These are phyloP conservation scores for Nannoperca australis DNA, from an alignment of 2,797 vertebrate species.

Conservation along the genomic window DNA sequence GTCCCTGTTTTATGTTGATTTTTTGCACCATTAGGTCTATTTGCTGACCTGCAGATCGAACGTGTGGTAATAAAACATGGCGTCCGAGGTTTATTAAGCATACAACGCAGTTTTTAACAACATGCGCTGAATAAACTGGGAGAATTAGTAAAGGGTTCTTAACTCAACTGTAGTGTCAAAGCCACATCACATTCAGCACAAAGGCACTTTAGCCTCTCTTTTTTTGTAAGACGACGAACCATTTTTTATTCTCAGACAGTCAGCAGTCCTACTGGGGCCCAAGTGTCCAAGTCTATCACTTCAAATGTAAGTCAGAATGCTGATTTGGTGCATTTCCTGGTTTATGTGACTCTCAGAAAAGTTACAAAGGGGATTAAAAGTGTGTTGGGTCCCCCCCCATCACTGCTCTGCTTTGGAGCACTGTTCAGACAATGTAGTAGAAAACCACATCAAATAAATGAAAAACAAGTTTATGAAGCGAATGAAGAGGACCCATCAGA, in stretches of 20 bases:
- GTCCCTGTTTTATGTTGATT: slow-evolving; percentile 78
- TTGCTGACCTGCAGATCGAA: slow-evolving; percentile 80
- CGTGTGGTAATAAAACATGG: slow-evolving; percentile 65
- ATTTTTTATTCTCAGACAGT: slow-evolving; percentile 7
- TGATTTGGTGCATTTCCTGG: neutral
- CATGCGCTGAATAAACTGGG: slow-evolving; percentile 58
- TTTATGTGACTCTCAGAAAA: slow-evolving; percentile 3
- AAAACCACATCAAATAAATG: slow-evolving; percentile 2
- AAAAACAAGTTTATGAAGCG: neutral
- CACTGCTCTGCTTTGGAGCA: neutral
- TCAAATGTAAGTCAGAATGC: neutral
- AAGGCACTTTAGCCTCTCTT: neutral
- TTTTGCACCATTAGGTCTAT: slow-evolving; percentile 80
- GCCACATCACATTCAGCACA: slow-evolving; percentile 15
- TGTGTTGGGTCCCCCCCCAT: neutral
- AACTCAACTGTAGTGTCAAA: slow-evolving; percentile 8
- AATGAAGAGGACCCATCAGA: neutral
- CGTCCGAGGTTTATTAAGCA: slow-evolving; percentile 73
- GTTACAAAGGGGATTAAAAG: neutral
- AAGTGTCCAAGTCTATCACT: slow-evolving; percentile 7
- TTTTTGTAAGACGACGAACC: neutral
- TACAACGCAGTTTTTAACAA: slow-evolving; percentile 61
- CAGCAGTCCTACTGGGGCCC: neutral
- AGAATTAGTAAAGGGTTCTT: slow-evolving; percentile 39
- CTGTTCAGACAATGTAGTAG: neutral